A percentile compares a stretch with the other conserved stretches of the same genome.
phyloP scores from a whole-genome alignment of 2,888 invertebrate genomes.

The Shargacucullia verbasci region DNA sequence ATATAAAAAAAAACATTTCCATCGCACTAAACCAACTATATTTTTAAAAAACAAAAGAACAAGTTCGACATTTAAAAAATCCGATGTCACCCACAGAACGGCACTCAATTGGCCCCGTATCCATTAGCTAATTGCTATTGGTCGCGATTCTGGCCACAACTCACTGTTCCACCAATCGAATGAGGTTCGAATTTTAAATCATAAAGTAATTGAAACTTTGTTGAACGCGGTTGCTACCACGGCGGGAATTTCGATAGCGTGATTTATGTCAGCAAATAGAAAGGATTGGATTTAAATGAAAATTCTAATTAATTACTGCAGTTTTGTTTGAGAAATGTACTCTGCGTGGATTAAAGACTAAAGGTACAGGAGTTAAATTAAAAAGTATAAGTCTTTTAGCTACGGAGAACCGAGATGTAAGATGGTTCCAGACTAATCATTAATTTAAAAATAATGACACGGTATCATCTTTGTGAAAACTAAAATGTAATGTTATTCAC shows the following conservation, averaged over 20 bases:
- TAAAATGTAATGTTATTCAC: too few relatives aligned
- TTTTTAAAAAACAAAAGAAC: conserved; percentile 31
- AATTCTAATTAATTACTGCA: conserved; percentile 9
- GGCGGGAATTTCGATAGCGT: conserved; percentile 14
- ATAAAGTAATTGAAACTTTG: conserved; percentile 52
- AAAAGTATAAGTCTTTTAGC: too few relatives aligned
- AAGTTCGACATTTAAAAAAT: conserved; percentile 44
- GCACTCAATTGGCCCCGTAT: conserved; percentile 56
- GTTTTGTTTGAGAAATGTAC: background rate
- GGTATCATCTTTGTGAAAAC: too few relatives aligned
- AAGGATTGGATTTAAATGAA: conserved; percentile 10
- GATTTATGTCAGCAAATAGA: conserved; percentile 20
- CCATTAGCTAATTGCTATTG: conserved; percentile 74
- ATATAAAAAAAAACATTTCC: background rate
- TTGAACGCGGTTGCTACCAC: conserved; percentile 31
- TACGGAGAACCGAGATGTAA: too few relatives aligned
- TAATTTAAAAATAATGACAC: background rate
- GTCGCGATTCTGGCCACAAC: conserved; percentile 58
- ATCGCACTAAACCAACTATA: background rate
- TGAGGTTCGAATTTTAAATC: conserved; percentile 58
- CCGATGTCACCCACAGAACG: conserved; percentile 40
- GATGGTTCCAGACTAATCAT: too few relatives aligned
- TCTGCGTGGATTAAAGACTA: too few relatives aligned
- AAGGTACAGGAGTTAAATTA: too few relatives aligned
- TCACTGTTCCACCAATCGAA: conserved; percentile 55